Percentiles rank a stretch among this genome's conserved stretches.
phyloP scores from a whole-genome alignment of 2,888 invertebrate genomes.

The Thumatha senex region DNA sequence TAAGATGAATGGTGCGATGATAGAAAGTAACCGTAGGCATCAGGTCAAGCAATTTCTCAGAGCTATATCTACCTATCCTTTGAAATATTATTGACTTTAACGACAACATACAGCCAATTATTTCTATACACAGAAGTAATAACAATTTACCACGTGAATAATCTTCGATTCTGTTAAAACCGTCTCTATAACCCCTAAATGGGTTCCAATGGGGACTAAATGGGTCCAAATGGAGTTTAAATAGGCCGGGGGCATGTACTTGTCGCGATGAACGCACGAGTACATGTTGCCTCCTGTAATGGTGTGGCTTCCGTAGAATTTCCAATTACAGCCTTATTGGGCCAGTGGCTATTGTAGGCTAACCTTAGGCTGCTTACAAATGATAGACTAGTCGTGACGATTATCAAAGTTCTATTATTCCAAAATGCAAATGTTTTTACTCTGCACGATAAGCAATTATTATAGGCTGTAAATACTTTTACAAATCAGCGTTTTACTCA shows the following conservation, averaged over 20 bases:
- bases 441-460: too few relatives aligned
- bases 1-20: too few relatives aligned
- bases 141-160: constrained; percentile 26
- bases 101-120: too few relatives aligned
- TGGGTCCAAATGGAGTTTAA: constrained; percentile 40
- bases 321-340: constrained; percentile 75
- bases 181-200: constrained; percentile 33
- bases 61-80: too few relatives aligned
- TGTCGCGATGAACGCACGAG: constrained; percentile 50
- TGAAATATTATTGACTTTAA: too few relatives aligned
- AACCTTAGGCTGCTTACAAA: constrained; percentile 23
- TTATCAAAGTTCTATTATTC: neutral
- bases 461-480: too few relatives aligned
- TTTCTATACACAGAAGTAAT: neutral
- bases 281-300: constrained; percentile 45
- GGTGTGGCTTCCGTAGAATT: constrained; percentile 57
- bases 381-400: constrained; percentile 1
- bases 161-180: constrained; percentile 28
- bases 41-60: too few relatives aligned
- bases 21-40: too few relatives aligned
- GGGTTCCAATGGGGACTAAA: constrained; percentile 42
- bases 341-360: constrained; percentile 53
- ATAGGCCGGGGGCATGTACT: constrained; percentile 44
- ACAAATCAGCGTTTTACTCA: too few relatives aligned
- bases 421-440: neutral